Evolutionary conservation across 1,140 invertebrate species (phyloP), one percentile per base, ranked within the genome.

Genomic region (Drosophila sechellia): DNA sequence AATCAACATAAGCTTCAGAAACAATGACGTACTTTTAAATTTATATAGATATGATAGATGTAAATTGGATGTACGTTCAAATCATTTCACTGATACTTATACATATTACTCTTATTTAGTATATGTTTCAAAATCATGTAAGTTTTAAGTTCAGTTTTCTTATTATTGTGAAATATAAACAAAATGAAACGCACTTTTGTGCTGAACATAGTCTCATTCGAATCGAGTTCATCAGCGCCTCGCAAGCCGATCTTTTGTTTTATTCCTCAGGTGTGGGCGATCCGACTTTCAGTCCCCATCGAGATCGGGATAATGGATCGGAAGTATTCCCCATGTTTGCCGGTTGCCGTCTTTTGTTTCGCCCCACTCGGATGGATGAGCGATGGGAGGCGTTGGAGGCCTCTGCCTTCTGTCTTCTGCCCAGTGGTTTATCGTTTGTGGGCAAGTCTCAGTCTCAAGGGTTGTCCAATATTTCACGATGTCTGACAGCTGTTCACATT

Each of bases 391-490:
- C 34, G 61, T 64, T 54, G 43, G 60, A 31, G 45, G 63, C 58
- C 58, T 5, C 58, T 15, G 58, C 42, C 58, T 5, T 27, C 58
- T 61, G 27, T 8, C 27, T 31, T 31, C 31, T 31, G 31, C 10
- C 31, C 31, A 31, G 25, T 52, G 59, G 64, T 39, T 68, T 68
- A 68, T 68, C 59, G 64, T 31, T 15, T 43, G 37, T 35, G 35
- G 20, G 20, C 59, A 34, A 52, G 64, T 65, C 59, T 35, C 64
- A 52, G 64, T 52, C 59, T 35, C 64, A 52, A 42, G 64, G 64
- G 64, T 65, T 68, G 64, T 65, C 64, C 59, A 49, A 64, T 68
- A 68, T 68, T 63, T 68, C 64, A 65, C 46, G 35, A n/a, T 34
- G 37, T 17, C 59, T 64, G 64, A 68, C 64, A 65, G 64, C 46